phyloP scores from a whole-genome alignment of 2,888 invertebrate genomes.

The Heliconius ethilla region DNA sequence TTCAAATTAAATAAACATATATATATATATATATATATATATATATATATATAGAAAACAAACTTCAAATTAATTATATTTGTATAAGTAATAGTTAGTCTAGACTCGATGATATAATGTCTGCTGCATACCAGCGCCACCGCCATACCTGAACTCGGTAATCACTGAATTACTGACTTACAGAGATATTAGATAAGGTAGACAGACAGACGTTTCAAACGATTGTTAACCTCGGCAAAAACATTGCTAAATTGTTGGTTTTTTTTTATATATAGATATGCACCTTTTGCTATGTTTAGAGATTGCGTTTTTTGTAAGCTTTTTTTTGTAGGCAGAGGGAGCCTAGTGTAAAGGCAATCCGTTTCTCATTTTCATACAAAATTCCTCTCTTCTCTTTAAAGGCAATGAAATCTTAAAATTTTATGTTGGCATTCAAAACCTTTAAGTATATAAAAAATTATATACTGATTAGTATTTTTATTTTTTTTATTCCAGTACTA shows the following conservation, averaged over 20 bases:
- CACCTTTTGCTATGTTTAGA: background rate
- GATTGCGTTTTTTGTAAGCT: background rate
- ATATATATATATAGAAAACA: background rate
- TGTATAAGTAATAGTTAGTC: constrained; percentile 44
- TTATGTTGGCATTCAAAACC: too few species aligned
- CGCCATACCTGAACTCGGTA: constrained; percentile 38
- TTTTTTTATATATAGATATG: background rate
- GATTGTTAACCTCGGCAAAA: constrained; percentile 14
- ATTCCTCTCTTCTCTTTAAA: too few species aligned
- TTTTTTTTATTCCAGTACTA: too few species aligned
- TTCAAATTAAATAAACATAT: too few species aligned
- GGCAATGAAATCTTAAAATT: too few species aligned
- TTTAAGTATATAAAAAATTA: too few species aligned
- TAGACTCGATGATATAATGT: constrained; percentile 65
- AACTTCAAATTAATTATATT: constrained; percentile 1
- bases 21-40: too few species aligned
- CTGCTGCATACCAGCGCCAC: constrained; percentile 48
- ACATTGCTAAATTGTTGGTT: background rate
- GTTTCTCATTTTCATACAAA: too few species aligned
- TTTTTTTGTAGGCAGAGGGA: too few species aligned
- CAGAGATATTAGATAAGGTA: constrained; percentile 28
- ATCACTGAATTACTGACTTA: constrained; percentile 31
- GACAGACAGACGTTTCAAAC: constrained; percentile 21
- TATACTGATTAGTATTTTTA: too few species aligned
- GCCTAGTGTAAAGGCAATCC: too few species aligned